Conservation (phyloP, 2,888 invertebrate genomes). For the Nomada hirtipes region DNA sequence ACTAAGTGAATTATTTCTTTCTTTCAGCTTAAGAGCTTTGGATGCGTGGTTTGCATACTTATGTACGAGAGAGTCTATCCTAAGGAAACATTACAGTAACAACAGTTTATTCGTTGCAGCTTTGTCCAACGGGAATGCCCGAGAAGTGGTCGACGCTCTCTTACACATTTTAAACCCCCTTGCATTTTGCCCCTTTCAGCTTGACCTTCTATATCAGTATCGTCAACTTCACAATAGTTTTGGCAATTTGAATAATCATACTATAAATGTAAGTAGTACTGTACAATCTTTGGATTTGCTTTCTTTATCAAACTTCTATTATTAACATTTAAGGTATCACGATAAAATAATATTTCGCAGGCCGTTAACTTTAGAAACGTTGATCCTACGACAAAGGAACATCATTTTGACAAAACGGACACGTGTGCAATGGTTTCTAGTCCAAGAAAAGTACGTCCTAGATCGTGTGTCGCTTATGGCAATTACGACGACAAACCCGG, state of each 20-base stretch:
- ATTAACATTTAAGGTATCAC: neutral
- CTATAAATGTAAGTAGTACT: constrained; percentile 78
- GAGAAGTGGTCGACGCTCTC: constrained; percentile 89
- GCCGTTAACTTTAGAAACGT: constrained; percentile 70
- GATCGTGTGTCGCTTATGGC: constrained; percentile 88
- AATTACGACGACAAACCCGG: constrained; percentile 85
- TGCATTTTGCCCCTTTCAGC: constrained; percentile 91
- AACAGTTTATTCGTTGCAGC: constrained; percentile 90
- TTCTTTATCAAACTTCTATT: neutral
- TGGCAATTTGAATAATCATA: constrained; percentile 88
- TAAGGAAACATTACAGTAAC: constrained; percentile 92
- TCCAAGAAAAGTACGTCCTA: constrained; percentile 87
- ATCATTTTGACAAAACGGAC: constrained; percentile 68
- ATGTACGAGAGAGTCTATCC: constrained; percentile 92
- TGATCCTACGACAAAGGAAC: constrained; percentile 59
- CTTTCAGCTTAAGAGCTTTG: constrained; percentile 91
- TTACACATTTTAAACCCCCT: constrained; percentile 92
- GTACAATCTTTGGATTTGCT: neutral
- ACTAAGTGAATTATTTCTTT: neutral
- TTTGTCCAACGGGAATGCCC: constrained; percentile 84
- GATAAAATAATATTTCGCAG: constrained; percentile 44
- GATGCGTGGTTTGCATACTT: constrained; percentile 96
- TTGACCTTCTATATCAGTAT: constrained; percentile 93
- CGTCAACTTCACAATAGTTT: constrained; percentile 91
- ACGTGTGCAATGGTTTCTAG: constrained; percentile 68